Percentiles rank a stretch among this genome's conserved stretches.
Conservation (phyloP, 2,888 invertebrate genomes). For the Congeria kusceri region DNA sequence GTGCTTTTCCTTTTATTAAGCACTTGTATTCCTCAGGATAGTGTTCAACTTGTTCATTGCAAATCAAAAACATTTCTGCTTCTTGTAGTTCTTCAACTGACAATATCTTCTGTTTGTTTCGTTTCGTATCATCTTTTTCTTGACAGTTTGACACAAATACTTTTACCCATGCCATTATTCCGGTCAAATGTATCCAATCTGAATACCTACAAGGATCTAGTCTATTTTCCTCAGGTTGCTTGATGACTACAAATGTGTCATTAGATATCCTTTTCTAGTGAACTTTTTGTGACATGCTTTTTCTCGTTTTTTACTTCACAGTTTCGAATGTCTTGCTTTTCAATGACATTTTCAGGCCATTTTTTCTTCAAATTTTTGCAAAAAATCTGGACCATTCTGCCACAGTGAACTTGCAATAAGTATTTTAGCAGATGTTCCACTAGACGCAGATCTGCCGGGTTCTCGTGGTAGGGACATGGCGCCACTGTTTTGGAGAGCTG, state of each 20-base stretch:
- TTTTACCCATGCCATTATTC: conserved; percentile 19
- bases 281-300: no score
- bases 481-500: conserved; percentile 8
- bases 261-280: no score
- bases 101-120: not conserved
- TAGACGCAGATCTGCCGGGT: conserved; percentile 28
- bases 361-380: not conserved
- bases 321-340: no score
- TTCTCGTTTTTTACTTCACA: no score
- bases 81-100: conserved; percentile 8
- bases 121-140: not conserved
- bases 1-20: not conserved
- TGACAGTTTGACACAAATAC: conserved; percentile 10
- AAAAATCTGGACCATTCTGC: conserved; percentile 28
- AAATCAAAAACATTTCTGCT: conserved; percentile 28
- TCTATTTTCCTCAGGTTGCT: not conserved
- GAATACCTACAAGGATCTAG: conserved; percentile 13
- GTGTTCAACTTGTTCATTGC: conserved; percentile 7
- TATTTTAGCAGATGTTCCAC: no score
- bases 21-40: conserved; percentile 22
- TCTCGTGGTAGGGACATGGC: conserved; percentile 12
- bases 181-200: conserved; percentile 2
- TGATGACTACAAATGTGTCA: not conserved
- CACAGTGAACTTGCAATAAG: conserved; percentile 7
- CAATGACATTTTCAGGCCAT: conserved; percentile 19